Conservation (phyloP, 2,113 vertebrate genomes). For the Mystacornis crossleyi region DNA sequence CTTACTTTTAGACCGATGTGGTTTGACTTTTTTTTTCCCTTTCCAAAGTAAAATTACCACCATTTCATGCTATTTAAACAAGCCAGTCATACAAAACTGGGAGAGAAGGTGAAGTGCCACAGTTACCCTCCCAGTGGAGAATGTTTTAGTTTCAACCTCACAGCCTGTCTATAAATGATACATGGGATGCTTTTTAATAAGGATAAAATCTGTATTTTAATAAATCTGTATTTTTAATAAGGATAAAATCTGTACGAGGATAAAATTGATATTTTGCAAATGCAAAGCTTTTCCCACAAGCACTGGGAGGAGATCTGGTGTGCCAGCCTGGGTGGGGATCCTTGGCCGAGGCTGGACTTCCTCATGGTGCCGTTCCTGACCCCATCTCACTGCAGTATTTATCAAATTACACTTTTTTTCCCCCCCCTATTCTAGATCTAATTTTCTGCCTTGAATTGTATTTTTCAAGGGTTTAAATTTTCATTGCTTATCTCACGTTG, state of each 20-base stretch:
- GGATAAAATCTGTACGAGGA: neutral
- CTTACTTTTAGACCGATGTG: neutral
- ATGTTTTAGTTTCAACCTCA: neutral
- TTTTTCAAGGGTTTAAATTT: neutral
- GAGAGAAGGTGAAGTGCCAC: neutral
- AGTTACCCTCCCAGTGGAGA: neutral
- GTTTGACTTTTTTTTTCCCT: neutral
- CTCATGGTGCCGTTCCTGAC: neutral
- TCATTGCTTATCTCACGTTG: neutral
- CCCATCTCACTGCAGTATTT: neutral
- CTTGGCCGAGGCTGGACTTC: neutral
- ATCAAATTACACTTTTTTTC: neutral
- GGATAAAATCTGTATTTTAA: neutral
- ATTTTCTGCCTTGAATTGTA: neutral
- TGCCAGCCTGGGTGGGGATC: neutral
- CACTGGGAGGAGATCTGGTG: rapidly evolving
- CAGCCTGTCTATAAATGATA: neutral
- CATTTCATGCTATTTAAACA: neutral
- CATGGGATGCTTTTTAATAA: neutral
- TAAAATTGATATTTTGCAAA: neutral
- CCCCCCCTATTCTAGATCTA: neutral
- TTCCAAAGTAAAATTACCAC: conserved; percentile 26
- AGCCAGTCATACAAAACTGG: neutral
- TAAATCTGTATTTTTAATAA: neutral
- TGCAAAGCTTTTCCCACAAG: neutral